Evolutionary conservation across 2,888 invertebrate species (phyloP).

Genomic region (Andrena praecox): DNA sequence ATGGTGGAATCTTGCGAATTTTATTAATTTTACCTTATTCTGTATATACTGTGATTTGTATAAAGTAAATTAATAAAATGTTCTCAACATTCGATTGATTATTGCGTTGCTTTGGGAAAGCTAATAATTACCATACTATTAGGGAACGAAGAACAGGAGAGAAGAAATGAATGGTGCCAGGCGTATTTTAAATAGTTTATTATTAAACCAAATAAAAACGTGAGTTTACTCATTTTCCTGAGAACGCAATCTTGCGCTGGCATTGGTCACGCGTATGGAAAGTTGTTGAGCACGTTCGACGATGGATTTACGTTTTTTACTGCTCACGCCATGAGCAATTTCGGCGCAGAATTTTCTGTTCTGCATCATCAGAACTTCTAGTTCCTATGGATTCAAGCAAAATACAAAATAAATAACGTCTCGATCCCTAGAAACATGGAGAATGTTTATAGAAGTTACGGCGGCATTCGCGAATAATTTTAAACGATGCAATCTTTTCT

Average conservation of each 20-base stretch:
- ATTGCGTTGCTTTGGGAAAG: background rate
- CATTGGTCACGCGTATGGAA: conserved; percentile 97
- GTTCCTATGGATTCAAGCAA: conserved; percentile 88
- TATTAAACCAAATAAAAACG: conserved; percentile 64
- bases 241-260: conserved; percentile 97
- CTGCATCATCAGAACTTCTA: conserved; percentile 99
- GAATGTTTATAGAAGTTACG: no score
- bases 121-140: background rate
- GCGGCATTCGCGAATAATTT: background rate
- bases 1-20: conserved; percentile 3
- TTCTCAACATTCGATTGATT: background rate
- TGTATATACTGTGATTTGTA: conserved; percentile 24
- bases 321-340: conserved; percentile 98
- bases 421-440: no score
- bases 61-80: conserved; percentile 17
- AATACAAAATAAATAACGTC: background rate
- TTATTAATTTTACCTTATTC: conserved; percentile 9
- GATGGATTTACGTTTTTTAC: conserved; percentile 98
- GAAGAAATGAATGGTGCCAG: background rate
- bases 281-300: conserved; percentile 98
- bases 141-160: conserved; percentile 1
- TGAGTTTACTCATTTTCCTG: conserved; percentile 98
- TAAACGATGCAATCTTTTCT: background rate
- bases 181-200: conserved; percentile 66
- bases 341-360: conserved; percentile 99